A percentile compares a stretch with the other conserved stretches of the same genome.
These are phyloP conservation scores for Kryptopterus vitreolus DNA, from an alignment of 2,797 vertebrate genomes.

Conservation along the genomic window DNA sequence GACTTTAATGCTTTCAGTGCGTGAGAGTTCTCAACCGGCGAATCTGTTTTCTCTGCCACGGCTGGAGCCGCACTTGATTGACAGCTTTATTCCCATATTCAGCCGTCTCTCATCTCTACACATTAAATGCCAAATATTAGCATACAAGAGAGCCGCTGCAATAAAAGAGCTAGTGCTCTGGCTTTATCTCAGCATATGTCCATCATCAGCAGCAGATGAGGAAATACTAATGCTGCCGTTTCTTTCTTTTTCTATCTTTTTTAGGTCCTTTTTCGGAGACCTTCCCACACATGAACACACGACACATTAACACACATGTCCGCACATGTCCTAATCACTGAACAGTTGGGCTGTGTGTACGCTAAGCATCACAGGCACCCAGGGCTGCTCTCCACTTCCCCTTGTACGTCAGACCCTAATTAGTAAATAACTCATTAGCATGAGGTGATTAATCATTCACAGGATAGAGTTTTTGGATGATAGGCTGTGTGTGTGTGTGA, in stretches of 20 bases:
- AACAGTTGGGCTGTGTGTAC: slow-evolving; percentile 70
- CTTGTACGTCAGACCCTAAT: slow-evolving; percentile 87
- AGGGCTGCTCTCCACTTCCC: slow-evolving; percentile 72
- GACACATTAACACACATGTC: slow-evolving; percentile 1
- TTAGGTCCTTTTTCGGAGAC: background rate
- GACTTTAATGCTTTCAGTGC: slow-evolving; percentile 50
- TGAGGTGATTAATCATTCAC: slow-evolving; percentile 89
- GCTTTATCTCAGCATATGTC: slow-evolving; percentile 33
- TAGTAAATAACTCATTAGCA: slow-evolving; percentile 95
- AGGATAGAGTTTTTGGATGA: slow-evolving; percentile 80
- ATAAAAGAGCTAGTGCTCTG: slow-evolving; percentile 7
- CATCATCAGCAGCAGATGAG: slow-evolving; percentile 20
- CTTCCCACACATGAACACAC: slow-evolving; percentile 5
- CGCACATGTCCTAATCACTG: slow-evolving; percentile 49
- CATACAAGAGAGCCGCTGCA: slow-evolving; percentile 14
- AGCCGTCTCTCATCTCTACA: slow-evolving; percentile 22
- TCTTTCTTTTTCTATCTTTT: background rate
- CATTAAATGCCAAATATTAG: slow-evolving; percentile 36
- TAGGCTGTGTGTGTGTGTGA: slow-evolving; percentile 45
- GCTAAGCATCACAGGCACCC: slow-evolving; percentile 80
- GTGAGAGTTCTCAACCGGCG: slow-evolving; percentile 41
- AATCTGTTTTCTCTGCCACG: slow-evolving; percentile 45
- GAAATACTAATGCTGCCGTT: background rate
- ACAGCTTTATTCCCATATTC: slow-evolving; percentile 28
- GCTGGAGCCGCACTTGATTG: slow-evolving; percentile 35